Evolutionary conservation across 2,113 vertebrate species (phyloP), one percentile per base, ranked within the genome.

Genomic region (Phrynosoma platyrhinos): DNA sequence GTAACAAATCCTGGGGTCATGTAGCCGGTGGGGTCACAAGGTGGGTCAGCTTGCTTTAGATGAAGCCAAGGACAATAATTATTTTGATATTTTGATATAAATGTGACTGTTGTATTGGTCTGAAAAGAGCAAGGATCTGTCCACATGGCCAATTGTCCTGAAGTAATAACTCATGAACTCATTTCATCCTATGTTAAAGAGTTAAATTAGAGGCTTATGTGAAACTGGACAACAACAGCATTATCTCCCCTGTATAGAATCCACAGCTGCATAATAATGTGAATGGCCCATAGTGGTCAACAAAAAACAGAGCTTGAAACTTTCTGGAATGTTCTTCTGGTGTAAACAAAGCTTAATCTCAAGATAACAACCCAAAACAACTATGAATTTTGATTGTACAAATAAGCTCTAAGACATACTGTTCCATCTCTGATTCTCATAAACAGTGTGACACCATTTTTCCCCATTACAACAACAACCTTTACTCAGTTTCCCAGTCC

Each of bases 271-370:
- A 74, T 36, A 58, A 36, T 27, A 32, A 74, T 9, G 12, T 84
- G 32, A 84, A 75, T 84, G 53, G 36, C n/a, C n/a, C 21, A 75
- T 12, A 1, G 3, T 58, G 30, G 53, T 58, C 6, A 84, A 27
- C n/a, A 62, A 75, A n/a, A 6, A 32, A 16, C 52, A 84, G 13
- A 58, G 52, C 52, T 58, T 62, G 14, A 74, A 84, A 55, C 6
- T 30, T 52, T 71, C 42, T 83, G 78, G 52, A 79, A 79, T n/a
- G 12, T 79, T 12, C 5, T 79, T 12, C 5, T 52, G 69, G 16
- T 30, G 52, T 82, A 82, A 82, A 82, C 64, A 82, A 82, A 58
- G 81, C 30, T 30, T 30, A 52, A 75, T 62, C 9, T 83, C 42
- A n/a, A 21, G 21, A 55, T 55, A 74, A 55, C 30, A 55, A n/a